Percentiles rank a stretch among this genome's conserved stretches.
Conservation (phyloP, 2,113 vertebrate species). For the Pyxicephalus adspersus region DNA sequence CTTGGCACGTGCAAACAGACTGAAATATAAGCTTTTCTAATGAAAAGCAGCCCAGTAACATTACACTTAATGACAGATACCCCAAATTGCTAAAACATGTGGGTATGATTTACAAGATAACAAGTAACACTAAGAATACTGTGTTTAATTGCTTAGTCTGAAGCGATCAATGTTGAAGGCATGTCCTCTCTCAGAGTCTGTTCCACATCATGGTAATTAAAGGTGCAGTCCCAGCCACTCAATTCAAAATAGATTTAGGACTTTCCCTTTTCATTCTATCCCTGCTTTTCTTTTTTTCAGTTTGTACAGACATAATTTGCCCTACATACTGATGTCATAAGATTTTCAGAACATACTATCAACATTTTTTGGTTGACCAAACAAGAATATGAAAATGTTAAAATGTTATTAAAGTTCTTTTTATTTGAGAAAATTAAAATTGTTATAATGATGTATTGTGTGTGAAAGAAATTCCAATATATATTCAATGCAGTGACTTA, state of each 20-base stretch:
- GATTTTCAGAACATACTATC: too few species aligned
- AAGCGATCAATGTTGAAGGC: conserved; percentile 45
- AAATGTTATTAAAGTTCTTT: too few species aligned
- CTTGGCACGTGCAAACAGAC: conserved; percentile 49
- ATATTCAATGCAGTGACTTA: too few species aligned
- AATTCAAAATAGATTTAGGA: not conserved
- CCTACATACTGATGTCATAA: not conserved
- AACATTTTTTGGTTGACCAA: too few species aligned
- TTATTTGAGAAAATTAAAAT: too few species aligned
- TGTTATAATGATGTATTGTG: too few species aligned
- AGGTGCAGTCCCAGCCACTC: conserved; percentile 37
- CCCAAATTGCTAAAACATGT: conserved; percentile 54
- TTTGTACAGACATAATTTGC: not conserved
- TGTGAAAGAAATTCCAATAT: too few species aligned
- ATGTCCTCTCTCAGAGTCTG: conserved; percentile 54
- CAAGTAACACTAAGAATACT: conserved; percentile 46
- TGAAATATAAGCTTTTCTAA: conserved; percentile 51
- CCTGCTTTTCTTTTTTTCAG: not conserved
- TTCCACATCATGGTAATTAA: conserved; percentile 56
- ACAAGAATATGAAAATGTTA: too few species aligned
- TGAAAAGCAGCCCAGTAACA: conserved; percentile 56
- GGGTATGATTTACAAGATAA: conserved; percentile 57
- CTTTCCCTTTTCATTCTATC: not conserved
- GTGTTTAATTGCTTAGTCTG: conserved; percentile 54
- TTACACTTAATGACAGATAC: conserved; percentile 53